Conservation (phyloP, 2,888 invertebrate species). For the Lasioglossum leucozonium region DNA sequence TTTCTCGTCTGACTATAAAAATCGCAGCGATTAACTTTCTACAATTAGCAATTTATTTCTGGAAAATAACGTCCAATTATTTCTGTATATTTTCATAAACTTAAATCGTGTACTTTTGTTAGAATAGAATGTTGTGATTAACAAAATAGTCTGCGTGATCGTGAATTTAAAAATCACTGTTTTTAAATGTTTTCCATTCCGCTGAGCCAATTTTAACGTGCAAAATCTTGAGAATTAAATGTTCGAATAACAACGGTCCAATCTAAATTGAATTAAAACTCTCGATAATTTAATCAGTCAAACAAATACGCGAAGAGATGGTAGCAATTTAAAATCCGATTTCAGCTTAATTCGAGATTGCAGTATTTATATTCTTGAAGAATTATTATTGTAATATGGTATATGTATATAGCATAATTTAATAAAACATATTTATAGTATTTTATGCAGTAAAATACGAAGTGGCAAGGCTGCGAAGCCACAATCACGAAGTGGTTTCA, state of each 20-base stretch:
- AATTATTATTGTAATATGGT: background rate
- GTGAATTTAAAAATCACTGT: background rate
- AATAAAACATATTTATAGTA: too few species aligned
- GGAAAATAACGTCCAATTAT: background rate
- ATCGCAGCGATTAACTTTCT: background rate
- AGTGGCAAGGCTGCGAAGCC: background rate
- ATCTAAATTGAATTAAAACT: background rate
- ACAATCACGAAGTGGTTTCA: background rate
- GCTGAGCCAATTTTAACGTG: background rate
- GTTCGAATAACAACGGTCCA: background rate
- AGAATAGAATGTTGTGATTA: background rate
- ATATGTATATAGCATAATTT: background rate
- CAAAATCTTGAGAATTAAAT: background rate
- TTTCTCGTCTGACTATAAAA: background rate
- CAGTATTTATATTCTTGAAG: background rate
- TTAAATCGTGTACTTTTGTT: background rate
- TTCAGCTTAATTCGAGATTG: background rate
- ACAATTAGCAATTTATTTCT: background rate
- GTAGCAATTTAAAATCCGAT: background rate
- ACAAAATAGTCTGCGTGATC: background rate
- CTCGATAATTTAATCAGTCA: background rate
- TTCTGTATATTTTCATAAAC: background rate
- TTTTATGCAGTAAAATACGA: background rate
- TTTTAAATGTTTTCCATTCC: background rate
- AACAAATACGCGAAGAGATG: background rate